A percentile compares a stretch with the other conserved stretches of the same genome.
Evolutionary conservation across 2,113 vertebrate genomes (phyloP).

Genomic region (Clarias magur): DNA sequence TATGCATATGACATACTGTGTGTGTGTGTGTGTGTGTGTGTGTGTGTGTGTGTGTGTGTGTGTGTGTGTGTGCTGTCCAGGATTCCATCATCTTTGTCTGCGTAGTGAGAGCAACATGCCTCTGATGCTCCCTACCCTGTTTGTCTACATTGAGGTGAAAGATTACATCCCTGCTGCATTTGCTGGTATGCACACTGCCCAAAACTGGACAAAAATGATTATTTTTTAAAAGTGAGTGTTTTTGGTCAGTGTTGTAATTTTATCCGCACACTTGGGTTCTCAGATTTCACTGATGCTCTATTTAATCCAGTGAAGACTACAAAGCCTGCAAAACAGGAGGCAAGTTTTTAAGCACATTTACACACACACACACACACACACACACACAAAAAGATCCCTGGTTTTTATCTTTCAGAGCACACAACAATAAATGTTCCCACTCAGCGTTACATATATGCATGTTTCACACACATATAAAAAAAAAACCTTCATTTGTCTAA

Average conservation of each 20-base stretch:
- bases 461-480: neutral
- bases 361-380: neutral
- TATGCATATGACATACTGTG: neutral
- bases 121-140: constrained; percentile 88
- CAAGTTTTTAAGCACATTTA: constrained; percentile 33
- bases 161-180: constrained; percentile 95
- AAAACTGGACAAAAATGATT: neutral
- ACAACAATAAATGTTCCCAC: neutral
- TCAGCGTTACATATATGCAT: neutral
- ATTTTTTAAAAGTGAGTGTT: constrained; percentile 1
- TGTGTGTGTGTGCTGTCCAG: constrained; percentile 63
- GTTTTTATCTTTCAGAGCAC: neutral
- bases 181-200: constrained; percentile 77
- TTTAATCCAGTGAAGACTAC: constrained; percentile 76
- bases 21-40: neutral
- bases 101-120: constrained; percentile 92
- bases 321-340: constrained; percentile 72
- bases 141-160: constrained; percentile 92
- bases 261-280: constrained; percentile 29
- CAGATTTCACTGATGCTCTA: constrained; percentile 79
- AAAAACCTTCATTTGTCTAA: constrained; percentile 6
- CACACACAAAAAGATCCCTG: neutral
- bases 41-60: neutral
- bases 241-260: neutral
- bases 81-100: constrained; percentile 92